These are phyloP conservation scores for Bovichtus diacanthus DNA, from an alignment of 2,797 vertebrate species.

Conservation along the genomic window DNA sequence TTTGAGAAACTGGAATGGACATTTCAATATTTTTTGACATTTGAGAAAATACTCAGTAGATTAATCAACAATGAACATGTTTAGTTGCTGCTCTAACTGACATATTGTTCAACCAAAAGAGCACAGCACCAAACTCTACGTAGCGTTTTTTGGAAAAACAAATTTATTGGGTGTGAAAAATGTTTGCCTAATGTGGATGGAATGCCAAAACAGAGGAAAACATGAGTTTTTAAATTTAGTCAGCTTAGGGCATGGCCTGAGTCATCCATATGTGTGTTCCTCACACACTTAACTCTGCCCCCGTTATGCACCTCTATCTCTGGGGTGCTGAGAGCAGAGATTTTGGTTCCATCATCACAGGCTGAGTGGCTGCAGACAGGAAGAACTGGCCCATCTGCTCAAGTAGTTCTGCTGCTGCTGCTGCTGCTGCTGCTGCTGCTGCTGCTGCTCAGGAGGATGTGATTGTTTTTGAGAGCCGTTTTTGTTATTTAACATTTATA, in stretches of 20 bases:
- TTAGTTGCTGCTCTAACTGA: background rate
- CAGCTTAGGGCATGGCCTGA: constrained; percentile 16
- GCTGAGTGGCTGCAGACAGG: constrained; percentile 89
- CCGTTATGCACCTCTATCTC: constrained; percentile 79
- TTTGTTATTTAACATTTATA: constrained; percentile 56
- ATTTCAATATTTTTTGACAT: too few species aligned
- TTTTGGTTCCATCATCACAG: constrained; percentile 86
- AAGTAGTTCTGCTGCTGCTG: constrained; percentile 72
- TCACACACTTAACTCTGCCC: constrained; percentile 30
- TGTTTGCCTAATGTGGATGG: background rate
- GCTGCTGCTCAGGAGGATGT: too few species aligned
- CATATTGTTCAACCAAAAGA: constrained; percentile 3
- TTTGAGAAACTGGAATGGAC: too few species aligned
- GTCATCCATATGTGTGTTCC: constrained; percentile 34
- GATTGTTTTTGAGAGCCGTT: constrained; percentile 29
- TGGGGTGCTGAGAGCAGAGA: constrained; percentile 83
- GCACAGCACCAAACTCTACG: background rate
- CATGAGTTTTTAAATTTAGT: constrained; percentile 26
- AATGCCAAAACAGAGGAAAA: constrained; percentile 27
- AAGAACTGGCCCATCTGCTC: constrained; percentile 89
- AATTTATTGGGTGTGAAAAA: constrained; percentile 38
- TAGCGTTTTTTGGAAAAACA: background rate
- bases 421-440: too few species aligned
- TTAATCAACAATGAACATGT: too few species aligned
- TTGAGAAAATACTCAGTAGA: too few species aligned